A percentile compares a stretch with the other conserved stretches of the same genome.
phyloP scores from a whole-genome alignment of 2,113 vertebrate genomes.

The Sapajus apella region DNA sequence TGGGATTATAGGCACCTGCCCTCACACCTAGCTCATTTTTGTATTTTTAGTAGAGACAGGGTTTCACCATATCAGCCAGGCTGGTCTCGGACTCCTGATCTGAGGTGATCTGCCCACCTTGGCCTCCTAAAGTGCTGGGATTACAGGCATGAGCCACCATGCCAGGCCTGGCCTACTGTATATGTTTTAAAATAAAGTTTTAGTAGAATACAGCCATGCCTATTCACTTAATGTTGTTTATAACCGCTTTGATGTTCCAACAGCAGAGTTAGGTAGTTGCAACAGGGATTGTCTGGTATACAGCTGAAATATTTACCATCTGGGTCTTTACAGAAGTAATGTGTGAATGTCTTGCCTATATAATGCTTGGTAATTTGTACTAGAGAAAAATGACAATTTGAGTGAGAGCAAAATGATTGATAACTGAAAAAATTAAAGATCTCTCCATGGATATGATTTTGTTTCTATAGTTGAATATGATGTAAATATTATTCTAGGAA shows the following conservation, averaged over 20 bases:
- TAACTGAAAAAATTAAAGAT: slow-evolving; percentile 36
- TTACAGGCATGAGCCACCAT: no score
- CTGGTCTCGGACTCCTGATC: no score
- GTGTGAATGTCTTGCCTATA: background rate
- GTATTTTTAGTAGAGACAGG: no score
- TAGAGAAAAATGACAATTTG: slow-evolving; percentile 46
- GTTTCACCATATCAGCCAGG: no score
- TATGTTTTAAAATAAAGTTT: slow-evolving; percentile 50
- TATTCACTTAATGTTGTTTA: background rate
- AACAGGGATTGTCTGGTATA: background rate
- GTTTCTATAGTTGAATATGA: slow-evolving; percentile 53
- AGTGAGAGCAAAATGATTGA: slow-evolving; percentile 33
- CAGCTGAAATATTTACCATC: slow-evolving; percentile 14
- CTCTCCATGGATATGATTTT: slow-evolving; percentile 46
- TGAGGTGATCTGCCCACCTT: no score
- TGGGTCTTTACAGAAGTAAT: background rate
- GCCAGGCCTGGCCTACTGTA: no score
- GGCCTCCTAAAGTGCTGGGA: no score
- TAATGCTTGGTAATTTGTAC: background rate
- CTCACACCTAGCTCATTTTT: no score
- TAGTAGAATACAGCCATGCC: background rate
- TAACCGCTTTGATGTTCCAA: background rate
- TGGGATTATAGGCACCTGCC: no score
- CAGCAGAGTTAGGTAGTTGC: background rate
- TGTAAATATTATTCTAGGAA: slow-evolving; percentile 51